Evolutionary conservation across 2,797 vertebrate species (phyloP), one percentile per base, ranked within the genome.

Genomic region (Neostethus bicornis): DNA sequence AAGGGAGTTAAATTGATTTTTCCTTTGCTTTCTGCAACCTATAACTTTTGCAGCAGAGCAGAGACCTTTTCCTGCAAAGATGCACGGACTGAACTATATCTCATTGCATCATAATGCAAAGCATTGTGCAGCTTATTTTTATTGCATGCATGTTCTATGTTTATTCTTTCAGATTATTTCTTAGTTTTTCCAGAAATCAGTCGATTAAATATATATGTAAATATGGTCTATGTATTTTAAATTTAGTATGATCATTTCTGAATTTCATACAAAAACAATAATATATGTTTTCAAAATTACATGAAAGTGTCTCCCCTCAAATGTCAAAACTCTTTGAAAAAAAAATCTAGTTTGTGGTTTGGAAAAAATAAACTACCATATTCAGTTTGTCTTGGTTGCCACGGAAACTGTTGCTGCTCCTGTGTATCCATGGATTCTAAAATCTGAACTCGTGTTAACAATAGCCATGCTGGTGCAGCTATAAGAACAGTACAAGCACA

Each of bases 331-430:
- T 12, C 19, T 7, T 45, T 63, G 16, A 2, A 20, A 73, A 56
- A 50, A 59, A 54, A 20, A 51, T 67, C 51, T 49, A 24, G 59
- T 71, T 66, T 67, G 11, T 72, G 41, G 35, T 61, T 59, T 3
- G 43, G 56, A 28, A 34, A 58, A 58, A 28, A 57, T 62, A 73
- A 53, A 35, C 59, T 74, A 25, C 64, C 49, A 53, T 52, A 5
- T 13, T 41, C 35, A 61, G 59, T 57, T 71, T 79, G 61, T 73
- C 80, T 63, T 66, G 47, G 80, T 85, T 79, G 79, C 83, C 28
- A 77, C 64, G 74, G 75, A 51, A 76, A 87, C 83, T 54, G 42
- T 51, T 67, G 55, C 39, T n/a, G 34, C 49, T 49, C 49, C 72
- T 32, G 32, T 31, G 75, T 75, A 68, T 53, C 60, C 44, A 46